phyloP scores from a whole-genome alignment of 2,888 invertebrate species.

The Pegoplata infirma region DNA sequence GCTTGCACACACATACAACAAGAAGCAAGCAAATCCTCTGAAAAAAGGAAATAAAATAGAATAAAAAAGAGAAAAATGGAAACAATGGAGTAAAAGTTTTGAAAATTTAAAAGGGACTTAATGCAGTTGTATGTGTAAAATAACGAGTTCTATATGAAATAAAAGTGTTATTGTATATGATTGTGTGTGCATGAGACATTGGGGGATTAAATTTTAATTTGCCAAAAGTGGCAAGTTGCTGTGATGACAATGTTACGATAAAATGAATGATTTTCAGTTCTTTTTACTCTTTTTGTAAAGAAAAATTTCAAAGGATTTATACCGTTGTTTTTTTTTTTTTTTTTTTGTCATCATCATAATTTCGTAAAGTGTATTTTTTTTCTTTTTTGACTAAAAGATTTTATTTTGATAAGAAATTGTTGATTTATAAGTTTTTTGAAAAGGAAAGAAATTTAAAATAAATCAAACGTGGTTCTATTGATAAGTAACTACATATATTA shows the following conservation, averaged over 20 bases:
- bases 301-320: conserved; percentile 46
- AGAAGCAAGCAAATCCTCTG: conserved; percentile 20
- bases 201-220: conserved; percentile 65
- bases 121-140: conserved; percentile 43
- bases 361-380: conserved; percentile 36
- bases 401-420: background rate
- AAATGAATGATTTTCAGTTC: conserved; percentile 58
- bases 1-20: conserved; percentile 10
- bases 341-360: conserved; percentile 39
- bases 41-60: conserved; percentile 30
- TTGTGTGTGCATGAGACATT: conserved; percentile 45
- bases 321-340: background rate
- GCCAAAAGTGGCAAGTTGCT: conserved; percentile 63
- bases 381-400: too few relatives aligned
- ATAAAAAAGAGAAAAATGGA: conserved; percentile 26
- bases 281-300: conserved; percentile 15
- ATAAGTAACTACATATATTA: too few relatives aligned
- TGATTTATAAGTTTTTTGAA: background rate
- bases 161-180: background rate
- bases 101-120: conserved; percentile 40
- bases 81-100: conserved; percentile 53
- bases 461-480: background rate
- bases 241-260: conserved; percentile 61
- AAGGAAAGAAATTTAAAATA: background rate
- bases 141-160: too few relatives aligned